phyloP scores from a whole-genome alignment of 2,113 vertebrate genomes.

The Campylomormyrus tamandua region DNA sequence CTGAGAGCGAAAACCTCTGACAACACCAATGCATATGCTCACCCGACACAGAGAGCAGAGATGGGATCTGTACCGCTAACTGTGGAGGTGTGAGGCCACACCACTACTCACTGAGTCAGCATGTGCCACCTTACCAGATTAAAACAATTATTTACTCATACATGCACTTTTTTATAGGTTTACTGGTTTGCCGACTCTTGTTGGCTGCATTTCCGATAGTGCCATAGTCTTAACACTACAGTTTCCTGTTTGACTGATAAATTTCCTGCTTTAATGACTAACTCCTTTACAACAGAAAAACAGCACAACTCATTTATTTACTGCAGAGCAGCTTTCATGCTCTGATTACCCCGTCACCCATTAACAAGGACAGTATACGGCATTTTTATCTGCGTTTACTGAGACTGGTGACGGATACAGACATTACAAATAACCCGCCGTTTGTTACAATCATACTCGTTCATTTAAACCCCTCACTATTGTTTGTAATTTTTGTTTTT shows the following conservation, averaged over 20 bases:
- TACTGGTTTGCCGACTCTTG: not conserved
- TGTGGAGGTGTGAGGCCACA: not conserved
- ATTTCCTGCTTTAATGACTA: conserved; percentile 1
- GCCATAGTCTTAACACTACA: not conserved
- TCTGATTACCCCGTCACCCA: conserved; percentile 9
- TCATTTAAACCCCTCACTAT: not conserved
- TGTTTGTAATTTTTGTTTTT: not conserved
- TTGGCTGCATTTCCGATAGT: not conserved
- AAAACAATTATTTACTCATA: not conserved
- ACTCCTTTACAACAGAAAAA: not conserved
- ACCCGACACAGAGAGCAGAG: no score
- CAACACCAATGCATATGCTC: not conserved
- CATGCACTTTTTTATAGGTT: not conserved
- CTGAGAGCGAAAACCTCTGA: not conserved
- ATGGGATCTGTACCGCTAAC: not conserved
- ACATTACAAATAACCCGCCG: not conserved
- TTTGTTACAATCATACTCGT: not conserved
- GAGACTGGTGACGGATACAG: not conserved
- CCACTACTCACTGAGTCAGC: not conserved
- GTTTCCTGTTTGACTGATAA: not conserved
- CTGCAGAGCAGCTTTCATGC: not conserved
- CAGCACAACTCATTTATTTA: not conserved
- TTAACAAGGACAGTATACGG: not conserved
- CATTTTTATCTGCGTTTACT: not conserved
- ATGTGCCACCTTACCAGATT: not conserved